phyloP scores from a whole-genome alignment of 1,140 invertebrate species.

The Euwallacea fornicatus region DNA sequence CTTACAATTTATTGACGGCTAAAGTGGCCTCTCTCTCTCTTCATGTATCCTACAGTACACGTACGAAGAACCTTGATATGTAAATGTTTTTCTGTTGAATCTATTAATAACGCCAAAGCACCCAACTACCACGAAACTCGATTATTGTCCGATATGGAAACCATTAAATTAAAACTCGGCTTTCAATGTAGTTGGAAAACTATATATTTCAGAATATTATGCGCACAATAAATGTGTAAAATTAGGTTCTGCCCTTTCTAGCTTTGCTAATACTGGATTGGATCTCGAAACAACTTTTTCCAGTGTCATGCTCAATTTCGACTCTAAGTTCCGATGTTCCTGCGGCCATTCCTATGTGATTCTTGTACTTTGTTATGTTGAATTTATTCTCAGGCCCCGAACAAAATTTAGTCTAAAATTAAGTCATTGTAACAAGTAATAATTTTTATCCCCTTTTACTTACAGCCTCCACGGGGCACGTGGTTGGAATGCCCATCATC shows the following conservation, averaged over 20 bases:
- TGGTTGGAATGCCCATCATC: conserved; percentile 17
- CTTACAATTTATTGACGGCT: too few species aligned
- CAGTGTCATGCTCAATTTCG: conserved; percentile 39
- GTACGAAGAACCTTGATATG: too few species aligned
- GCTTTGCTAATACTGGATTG: conserved; percentile 24
- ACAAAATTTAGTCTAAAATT: conserved; percentile 41
- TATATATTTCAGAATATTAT: too few species aligned
- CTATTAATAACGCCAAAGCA: too few species aligned
- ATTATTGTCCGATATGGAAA: too few species aligned
- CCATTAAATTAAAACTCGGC: too few species aligned
- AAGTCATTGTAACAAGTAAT: background rate
- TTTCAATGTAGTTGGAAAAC: too few species aligned
- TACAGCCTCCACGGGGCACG: conserved; percentile 31
- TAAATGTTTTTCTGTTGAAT: too few species aligned
- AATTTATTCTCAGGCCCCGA: conserved; percentile 35
- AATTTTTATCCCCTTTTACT: background rate
- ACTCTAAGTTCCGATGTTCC: conserved; percentile 37
- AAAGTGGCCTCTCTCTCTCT: too few species aligned
- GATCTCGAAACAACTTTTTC: conserved; percentile 42
- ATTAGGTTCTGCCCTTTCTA: conserved; percentile 7
- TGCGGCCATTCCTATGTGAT: conserved; percentile 41
- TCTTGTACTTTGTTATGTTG: conserved; percentile 40
- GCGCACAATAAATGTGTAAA: too few species aligned
- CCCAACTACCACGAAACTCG: too few species aligned
- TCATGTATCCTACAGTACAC: too few species aligned